These are phyloP conservation scores for Pitangus sulphuratus DNA, from an alignment of 2,797 vertebrate species.

Conservation along the genomic window DNA sequence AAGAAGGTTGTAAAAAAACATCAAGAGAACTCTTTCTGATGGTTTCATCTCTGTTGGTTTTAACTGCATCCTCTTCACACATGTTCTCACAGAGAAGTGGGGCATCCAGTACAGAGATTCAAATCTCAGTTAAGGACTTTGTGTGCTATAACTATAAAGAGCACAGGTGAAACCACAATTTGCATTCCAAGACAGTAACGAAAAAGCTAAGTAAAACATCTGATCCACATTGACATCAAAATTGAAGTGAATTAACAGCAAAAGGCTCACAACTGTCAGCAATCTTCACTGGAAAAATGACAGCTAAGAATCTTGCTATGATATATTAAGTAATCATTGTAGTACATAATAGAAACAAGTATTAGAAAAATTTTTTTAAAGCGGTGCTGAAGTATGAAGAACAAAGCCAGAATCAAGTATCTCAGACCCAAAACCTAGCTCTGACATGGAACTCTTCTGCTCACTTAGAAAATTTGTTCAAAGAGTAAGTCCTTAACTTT, in stretches of 20 bases:
- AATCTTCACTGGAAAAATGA: not conserved
- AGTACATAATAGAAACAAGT: not conserved
- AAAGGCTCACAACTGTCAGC: not conserved
- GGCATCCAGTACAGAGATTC: not conserved
- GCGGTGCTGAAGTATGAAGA: not conserved
- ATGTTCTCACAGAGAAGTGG: not conserved
- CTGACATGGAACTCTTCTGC: not conserved
- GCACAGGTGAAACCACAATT: not conserved
- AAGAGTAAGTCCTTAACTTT: not conserved
- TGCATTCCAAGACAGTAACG: not conserved
- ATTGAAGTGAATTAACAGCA: not conserved
- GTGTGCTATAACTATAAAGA: not conserved
- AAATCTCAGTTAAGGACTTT: not conserved
- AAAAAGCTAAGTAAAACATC: not conserved
- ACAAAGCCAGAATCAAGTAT: not conserved
- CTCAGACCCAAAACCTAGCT: not conserved
- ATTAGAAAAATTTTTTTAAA: not conserved
- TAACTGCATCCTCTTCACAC: not conserved
- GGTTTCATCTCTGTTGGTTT: not conserved
- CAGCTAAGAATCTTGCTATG: not conserved
- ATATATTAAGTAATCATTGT: not conserved
- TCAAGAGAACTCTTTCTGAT: not conserved
- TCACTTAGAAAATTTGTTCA: not conserved
- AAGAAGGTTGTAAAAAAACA: not conserved
- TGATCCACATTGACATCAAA: not conserved